Conservation (phyloP, 2,113 vertebrate genomes). For the Vombatus ursinus region DNA sequence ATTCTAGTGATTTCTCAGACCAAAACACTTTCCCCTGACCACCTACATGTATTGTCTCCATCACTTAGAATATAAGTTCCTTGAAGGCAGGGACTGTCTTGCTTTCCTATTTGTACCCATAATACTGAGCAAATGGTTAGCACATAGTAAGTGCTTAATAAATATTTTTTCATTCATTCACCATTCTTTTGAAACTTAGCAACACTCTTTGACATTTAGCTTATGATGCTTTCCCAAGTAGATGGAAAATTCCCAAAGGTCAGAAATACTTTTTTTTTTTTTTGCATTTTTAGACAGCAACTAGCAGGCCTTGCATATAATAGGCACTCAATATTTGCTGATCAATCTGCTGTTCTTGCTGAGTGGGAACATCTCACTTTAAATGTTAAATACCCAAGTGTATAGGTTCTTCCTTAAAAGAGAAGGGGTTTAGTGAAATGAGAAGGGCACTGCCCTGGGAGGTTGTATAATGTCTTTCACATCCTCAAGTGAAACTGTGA, state of each 20-base stretch:
- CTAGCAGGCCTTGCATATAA: background rate
- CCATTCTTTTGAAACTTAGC: background rate
- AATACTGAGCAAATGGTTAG: background rate
- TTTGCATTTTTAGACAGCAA: accelerated
- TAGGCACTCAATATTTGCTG: background rate
- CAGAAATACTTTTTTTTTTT: too few relatives aligned
- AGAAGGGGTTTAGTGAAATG: background rate
- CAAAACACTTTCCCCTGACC: background rate
- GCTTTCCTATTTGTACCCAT: background rate
- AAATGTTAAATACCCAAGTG: accelerated
- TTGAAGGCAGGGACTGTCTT: background rate
- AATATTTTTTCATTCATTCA: background rate
- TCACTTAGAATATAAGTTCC: background rate
- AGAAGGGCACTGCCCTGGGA: background rate
- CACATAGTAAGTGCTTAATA: background rate
- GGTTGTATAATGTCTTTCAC: background rate
- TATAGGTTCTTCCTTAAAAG: background rate
- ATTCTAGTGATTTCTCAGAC: background rate
- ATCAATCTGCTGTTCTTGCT: background rate
- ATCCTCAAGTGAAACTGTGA: background rate
- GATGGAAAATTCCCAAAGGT: background rate
- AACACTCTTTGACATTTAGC: background rate
- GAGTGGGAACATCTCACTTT: accelerated
- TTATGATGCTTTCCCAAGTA: background rate
- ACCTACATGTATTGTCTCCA: background rate